Evolutionary conservation across 1,140 invertebrate species (phyloP).

Genomic region (Oryctes rhinoceros): DNA sequence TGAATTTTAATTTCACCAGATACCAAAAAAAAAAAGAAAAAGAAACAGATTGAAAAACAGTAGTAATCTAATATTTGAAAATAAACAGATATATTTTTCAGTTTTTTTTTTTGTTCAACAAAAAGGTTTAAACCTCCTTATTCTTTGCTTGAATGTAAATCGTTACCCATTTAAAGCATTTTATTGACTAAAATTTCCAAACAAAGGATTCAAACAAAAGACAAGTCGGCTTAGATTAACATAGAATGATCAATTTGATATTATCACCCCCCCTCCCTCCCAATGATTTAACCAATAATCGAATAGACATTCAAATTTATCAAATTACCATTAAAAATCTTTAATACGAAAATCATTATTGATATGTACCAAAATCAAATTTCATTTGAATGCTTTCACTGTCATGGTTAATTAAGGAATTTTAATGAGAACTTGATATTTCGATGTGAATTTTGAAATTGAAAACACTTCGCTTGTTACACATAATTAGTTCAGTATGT

Average conservation of each 20-base stretch:
- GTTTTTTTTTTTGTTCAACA: slow-evolving; percentile 29
- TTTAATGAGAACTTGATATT: slow-evolving; percentile 11
- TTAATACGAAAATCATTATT: background rate
- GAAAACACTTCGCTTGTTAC: slow-evolving; percentile 1
- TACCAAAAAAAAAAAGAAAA: slow-evolving; percentile 35
- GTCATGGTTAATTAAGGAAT: slow-evolving; percentile 4
- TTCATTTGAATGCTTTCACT: background rate
- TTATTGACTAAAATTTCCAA: slow-evolving; percentile 25
- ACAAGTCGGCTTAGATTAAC: background rate
- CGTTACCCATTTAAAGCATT: background rate
- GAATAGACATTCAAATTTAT: background rate
- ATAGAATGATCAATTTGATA: slow-evolving; percentile 17
- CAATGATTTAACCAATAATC: background rate
- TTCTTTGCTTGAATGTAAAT: background rate
- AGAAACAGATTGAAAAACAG: slow-evolving; percentile 26
- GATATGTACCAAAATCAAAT: slow-evolving; percentile 33
- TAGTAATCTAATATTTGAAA: slow-evolving; percentile 30
- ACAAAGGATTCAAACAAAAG: background rate
- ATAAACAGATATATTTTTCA: slow-evolving; percentile 24
- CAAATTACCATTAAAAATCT: slow-evolving; percentile 8
- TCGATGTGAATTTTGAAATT: background rate
- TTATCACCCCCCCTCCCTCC: background rate
- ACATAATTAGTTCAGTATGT: background rate
- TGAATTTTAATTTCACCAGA: slow-evolving; percentile 32
- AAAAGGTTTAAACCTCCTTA: slow-evolving; percentile 18